Conservation (phyloP, 2,797 vertebrate genomes). For the Morelia viridis region DNA sequence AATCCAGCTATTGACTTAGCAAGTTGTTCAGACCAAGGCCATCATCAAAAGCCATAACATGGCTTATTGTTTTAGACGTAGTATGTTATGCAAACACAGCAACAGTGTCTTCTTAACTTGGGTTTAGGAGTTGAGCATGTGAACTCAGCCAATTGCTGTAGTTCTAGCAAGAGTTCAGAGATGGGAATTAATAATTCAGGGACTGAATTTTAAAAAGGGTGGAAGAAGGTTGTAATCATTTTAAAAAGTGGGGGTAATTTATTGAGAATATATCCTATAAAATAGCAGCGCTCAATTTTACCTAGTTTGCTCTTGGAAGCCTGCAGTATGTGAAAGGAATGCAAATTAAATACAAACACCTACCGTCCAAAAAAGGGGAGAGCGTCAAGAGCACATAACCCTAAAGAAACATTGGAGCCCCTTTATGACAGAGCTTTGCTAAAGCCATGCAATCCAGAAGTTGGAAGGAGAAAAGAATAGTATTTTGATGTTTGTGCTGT, state of each 20-base stretch:
- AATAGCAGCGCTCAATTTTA: background rate
- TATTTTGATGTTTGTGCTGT: background rate
- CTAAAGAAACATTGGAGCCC: background rate
- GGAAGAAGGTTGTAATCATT: background rate
- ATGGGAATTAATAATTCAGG: background rate
- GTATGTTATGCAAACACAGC: too few species aligned
- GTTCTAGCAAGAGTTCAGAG: background rate
- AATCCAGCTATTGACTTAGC: too few species aligned
- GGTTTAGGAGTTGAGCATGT: too few species aligned
- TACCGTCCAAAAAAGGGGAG: background rate
- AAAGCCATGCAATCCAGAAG: background rate
- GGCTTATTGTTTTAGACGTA: too few species aligned
- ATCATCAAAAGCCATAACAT: too few species aligned
- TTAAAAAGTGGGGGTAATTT: background rate
- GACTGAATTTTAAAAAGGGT: background rate
- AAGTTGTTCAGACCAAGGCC: too few species aligned
- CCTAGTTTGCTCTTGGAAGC: background rate
- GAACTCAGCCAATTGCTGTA: background rate
- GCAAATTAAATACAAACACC: background rate
- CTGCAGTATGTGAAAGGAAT: background rate
- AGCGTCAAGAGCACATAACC: background rate
- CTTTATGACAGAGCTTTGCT: background rate
- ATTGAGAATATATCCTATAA: background rate
- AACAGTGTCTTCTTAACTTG: too few species aligned
- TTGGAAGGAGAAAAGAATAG: background rate